Evolutionary conservation across 2,797 vertebrate genomes (phyloP).

Genomic region (Silurus aristotelis): DNA sequence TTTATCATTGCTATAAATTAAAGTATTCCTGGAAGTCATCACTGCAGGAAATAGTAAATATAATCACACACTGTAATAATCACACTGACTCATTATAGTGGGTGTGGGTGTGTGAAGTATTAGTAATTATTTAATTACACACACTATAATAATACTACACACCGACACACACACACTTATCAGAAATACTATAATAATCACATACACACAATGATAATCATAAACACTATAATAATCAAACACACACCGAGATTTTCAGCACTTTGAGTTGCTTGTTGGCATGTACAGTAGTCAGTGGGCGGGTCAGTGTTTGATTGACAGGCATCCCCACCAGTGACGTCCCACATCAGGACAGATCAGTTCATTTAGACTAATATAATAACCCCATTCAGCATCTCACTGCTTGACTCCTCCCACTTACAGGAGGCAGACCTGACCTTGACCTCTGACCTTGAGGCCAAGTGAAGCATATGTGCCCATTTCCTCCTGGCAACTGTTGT

Average conservation of each 20-base stretch:
- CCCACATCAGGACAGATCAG: neutral
- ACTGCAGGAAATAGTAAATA: neutral
- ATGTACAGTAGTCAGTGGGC: neutral
- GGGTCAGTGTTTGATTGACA: neutral
- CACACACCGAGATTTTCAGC: neutral
- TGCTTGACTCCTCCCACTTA: neutral
- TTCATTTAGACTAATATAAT: neutral
- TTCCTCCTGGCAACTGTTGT: conserved; percentile 48
- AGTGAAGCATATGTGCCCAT: conserved; percentile 55
- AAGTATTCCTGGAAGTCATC: neutral
- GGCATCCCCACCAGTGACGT: neutral
- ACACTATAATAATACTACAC: neutral
- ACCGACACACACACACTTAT: neutral
- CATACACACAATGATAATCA: neutral
- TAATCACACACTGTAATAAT: neutral
- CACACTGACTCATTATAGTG: neutral
- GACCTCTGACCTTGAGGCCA: conserved; percentile 49
- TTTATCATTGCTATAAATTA: neutral
- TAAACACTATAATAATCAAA: neutral
- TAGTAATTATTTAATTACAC: too few species aligned
- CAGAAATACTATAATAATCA: neutral
- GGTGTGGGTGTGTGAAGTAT: too few species aligned
- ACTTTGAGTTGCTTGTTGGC: neutral
- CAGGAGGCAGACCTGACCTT: conserved; percentile 51
- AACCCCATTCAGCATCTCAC: neutral